phyloP scores from a whole-genome alignment of 2,797 vertebrate species.

The Pachyuromys duprasi region DNA sequence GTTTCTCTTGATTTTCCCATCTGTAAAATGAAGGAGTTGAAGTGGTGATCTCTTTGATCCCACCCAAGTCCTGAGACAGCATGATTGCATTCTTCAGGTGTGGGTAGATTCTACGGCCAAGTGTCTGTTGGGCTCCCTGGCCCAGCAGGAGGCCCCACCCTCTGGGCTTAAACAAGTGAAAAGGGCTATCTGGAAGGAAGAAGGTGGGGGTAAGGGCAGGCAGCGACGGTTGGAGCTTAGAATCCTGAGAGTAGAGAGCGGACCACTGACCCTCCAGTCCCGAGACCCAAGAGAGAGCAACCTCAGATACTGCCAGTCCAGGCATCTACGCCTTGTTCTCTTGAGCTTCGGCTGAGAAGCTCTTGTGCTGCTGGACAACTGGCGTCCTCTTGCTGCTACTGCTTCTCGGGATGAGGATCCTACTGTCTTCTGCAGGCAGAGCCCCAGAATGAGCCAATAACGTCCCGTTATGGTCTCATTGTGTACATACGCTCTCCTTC shows the following conservation, averaged over 20 bases:
- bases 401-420: background rate
- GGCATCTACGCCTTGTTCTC: background rate
- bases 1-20: constrained; percentile 6
- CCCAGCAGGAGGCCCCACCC: constrained; percentile 25
- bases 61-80: constrained; percentile 37
- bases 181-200: background rate
- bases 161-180: constrained; percentile 3
- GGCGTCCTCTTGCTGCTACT: background rate
- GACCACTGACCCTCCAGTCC: background rate
- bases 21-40: constrained; percentile 17
- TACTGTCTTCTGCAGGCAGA: background rate
- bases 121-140: background rate
- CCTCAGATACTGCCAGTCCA: too few relatives aligned
- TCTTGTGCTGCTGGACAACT: background rate
- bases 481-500: background rate
- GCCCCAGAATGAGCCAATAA: background rate
- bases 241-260: background rate
- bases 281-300: too few relatives aligned
- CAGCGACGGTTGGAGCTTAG: background rate
- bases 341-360: background rate
- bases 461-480: background rate
- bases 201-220: too few relatives aligned
- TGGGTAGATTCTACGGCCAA: constrained; percentile 25
- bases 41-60: constrained; percentile 21
- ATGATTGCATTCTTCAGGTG: constrained; percentile 23